Base-by-base conservation (phyloP, 37 sponge, comb jelly and placozoan genomes). In the Eunapius fragilis region DNA sequence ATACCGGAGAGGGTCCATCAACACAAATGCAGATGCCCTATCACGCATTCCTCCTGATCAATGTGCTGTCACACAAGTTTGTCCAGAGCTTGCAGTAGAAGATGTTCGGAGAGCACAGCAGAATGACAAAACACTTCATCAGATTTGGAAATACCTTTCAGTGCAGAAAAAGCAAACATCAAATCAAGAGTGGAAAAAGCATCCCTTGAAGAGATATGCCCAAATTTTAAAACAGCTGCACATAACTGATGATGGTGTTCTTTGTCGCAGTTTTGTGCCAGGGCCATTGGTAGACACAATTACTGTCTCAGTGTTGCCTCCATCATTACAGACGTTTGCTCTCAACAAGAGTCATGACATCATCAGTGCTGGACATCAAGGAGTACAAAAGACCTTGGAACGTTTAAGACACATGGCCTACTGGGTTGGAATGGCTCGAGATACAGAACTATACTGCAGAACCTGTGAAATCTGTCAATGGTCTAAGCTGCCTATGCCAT, bases 21-120 rank as follows among this genome's bases (percentile, higher is more conserved):
- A 91, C 68, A 75, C 76, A 6, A 91, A 91, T 79, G 92, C 88
- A 28, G 92, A 91, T 83, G 88, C 81, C 30, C 76, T 91, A 24
- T n/a, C n/a, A n/a, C n/a, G n/a, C n/a, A n/a, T 27, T 27, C 74
- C 32, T 14, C 17, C 17, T 34, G 74, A 73, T 73, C 74, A 24
- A 34, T 73, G 74, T 73, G 74, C 74, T 24, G 74, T 73, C 74
- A 73, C 31, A 58, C 58, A 58, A 11, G 58, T 58, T 11, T 58
- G 58, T 58, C 58, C 14, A 58, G 58, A 27, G 78, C 26, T 45
- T 34, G 26, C 32, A 77, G 32, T 35, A 36, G 37, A 77, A 45
- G 37, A 31, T 27, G 34, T 35, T 35, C 37, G 26, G 37, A 31
- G 35, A 77, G 37, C 26, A 31, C 35, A 37, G 26, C 33, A 27